These are phyloP conservation scores for Steromphala cineraria DNA, from an alignment of 2,888 invertebrate genomes.

Conservation along the genomic window DNA sequence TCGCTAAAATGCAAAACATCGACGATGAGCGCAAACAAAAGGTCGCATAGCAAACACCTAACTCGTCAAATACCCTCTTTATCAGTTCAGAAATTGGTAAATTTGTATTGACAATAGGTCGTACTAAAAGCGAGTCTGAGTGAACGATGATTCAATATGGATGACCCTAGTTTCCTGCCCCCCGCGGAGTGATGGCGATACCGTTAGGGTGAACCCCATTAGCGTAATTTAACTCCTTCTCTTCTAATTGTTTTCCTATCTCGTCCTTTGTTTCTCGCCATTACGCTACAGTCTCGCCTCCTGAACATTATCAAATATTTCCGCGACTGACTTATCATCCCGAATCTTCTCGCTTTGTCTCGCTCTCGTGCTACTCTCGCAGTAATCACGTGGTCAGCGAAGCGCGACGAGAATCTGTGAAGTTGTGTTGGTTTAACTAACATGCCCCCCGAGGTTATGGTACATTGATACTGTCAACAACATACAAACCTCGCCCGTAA, in stretches of 20 bases:
- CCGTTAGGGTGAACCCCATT: background rate
- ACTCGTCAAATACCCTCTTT: background rate
- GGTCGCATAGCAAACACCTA: background rate
- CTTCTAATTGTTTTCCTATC: slow-evolving; percentile 6
- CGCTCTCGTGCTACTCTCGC: background rate
- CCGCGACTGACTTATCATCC: background rate
- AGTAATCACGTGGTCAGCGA: background rate
- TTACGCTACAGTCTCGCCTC: background rate
- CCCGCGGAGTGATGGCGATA: background rate
- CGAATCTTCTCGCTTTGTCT: background rate
- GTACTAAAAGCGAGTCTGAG: background rate
- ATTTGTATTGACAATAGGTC: background rate
- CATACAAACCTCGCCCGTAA: background rate
- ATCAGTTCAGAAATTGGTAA: background rate
- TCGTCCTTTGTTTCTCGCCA: background rate
- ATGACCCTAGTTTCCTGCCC: background rate
- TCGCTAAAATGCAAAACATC: no score
- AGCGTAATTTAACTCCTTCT: background rate
- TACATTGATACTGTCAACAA: background rate
- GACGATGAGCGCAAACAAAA: background rate
- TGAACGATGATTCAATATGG: background rate
- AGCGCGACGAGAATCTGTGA: background rate
- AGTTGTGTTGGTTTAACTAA: background rate
- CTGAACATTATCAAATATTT: slow-evolving; percentile 2
- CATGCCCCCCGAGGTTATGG: background rate